These are phyloP conservation scores for Micoletzkya japonica DNA, from an alignment of 2,888 invertebrate species.

Conservation along the genomic window DNA sequence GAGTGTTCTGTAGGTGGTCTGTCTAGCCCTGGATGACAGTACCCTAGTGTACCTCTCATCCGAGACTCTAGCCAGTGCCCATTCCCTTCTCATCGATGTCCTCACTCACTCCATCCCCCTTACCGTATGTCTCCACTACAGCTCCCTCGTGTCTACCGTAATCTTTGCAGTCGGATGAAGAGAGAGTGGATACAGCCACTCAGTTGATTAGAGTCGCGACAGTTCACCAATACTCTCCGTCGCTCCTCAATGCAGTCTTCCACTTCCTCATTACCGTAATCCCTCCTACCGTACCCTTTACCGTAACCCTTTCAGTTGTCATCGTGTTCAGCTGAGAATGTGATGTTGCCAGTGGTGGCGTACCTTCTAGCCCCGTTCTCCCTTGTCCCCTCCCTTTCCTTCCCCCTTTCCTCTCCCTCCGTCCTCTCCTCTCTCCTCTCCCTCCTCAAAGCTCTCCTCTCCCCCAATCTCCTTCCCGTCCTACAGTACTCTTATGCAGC, in stretches of 20 bases:
- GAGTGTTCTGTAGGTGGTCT: too few species aligned
- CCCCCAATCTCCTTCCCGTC: slow-evolving; percentile 7
- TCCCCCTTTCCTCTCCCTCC: neutral
- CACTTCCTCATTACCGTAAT: neutral
- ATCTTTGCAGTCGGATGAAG: slow-evolving; percentile 9
- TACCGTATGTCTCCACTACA: neutral
- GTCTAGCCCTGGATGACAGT: too few species aligned
- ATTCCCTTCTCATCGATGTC: slow-evolving; percentile 17
- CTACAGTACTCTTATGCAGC: slow-evolving; percentile 16
- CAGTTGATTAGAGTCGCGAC: neutral
- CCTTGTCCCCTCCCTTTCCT: slow-evolving; percentile 5
- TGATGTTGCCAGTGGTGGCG: slow-evolving; percentile 6
- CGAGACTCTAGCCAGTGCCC: too few species aligned
- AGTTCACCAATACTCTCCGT: neutral
- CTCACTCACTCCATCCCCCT: slow-evolving; percentile 3
- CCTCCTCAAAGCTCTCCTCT: slow-evolving; percentile 18
- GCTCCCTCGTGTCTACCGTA: neutral
- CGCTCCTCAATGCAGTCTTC: neutral
- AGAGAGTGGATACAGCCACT: slow-evolving; percentile 1
- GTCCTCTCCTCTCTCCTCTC: neutral
- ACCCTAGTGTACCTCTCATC: too few species aligned
- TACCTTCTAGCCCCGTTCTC: slow-evolving; percentile 4
- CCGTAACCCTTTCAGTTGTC: neutral
- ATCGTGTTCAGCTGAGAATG: neutral
- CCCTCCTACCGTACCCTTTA: neutral